Evolutionary conservation across 2,888 invertebrate genomes (phyloP).

Genomic region (Habroteleia sp.): DNA sequence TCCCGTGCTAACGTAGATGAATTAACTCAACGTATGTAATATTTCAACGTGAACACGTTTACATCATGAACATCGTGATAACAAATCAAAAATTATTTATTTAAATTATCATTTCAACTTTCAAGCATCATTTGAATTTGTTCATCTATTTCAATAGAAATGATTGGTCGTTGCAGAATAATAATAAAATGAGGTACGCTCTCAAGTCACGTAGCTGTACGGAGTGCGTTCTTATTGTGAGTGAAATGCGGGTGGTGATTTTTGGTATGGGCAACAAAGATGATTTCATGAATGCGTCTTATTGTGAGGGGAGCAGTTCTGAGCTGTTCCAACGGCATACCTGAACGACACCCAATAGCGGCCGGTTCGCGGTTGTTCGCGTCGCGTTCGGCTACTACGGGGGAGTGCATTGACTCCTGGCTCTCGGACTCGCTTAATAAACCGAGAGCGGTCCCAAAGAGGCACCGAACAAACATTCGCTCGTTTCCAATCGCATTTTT

Average conservation of each 20-base stretch:
- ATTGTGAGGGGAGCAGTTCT: constrained; percentile 45
- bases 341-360: constrained; percentile 72
- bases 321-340: constrained; percentile 68
- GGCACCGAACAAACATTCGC: constrained; percentile 38
- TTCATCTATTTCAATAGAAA: too few relatives aligned
- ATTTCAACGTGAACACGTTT: too few relatives aligned
- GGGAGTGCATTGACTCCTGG: constrained; percentile 75
- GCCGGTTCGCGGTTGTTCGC: constrained; percentile 66
- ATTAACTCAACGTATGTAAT: too few relatives aligned
- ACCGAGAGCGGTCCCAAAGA: constrained; percentile 43
- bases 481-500: constrained; percentile 22
- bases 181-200: too few relatives aligned
- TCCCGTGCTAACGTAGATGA: too few relatives aligned
- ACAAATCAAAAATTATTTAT: too few relatives aligned
- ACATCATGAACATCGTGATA: too few relatives aligned
- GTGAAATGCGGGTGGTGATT: constrained; percentile 36
- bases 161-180: too few relatives aligned
- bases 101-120: too few relatives aligned
- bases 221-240: constrained; percentile 6
- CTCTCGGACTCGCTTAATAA: constrained; percentile 62
- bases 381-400: constrained; percentile 64
- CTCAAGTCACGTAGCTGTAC: constrained; percentile 5
- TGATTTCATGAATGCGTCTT: constrained; percentile 44
- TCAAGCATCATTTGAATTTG: too few relatives aligned
- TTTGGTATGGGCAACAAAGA: constrained; percentile 35